These are phyloP conservation scores for Petrolisthes manimaculis DNA, from an alignment of 2,888 invertebrate species.

Conservation along the genomic window DNA sequence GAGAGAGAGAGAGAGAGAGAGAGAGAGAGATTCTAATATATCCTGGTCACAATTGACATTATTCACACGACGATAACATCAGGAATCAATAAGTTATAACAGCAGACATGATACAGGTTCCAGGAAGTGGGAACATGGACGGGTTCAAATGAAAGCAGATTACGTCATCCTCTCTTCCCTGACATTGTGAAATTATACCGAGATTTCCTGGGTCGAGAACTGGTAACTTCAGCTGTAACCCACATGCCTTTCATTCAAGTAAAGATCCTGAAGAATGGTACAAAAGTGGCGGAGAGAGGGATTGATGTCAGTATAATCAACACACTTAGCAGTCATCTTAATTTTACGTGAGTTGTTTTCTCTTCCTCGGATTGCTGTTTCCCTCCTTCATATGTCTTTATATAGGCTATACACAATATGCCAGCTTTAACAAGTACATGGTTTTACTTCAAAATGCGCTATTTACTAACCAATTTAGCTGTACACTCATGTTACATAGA, in stretches of 20 bases:
- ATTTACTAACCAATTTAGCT: too few relatives aligned
- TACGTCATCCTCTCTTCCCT: background rate
- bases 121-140: background rate
- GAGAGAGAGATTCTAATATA: too few relatives aligned
- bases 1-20: too few relatives aligned
- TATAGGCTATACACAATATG: background rate
- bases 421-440: too few relatives aligned
- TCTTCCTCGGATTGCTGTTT: too few relatives aligned
- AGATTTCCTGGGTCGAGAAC: background rate
- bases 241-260: slow-evolving; percentile 44
- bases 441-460: too few relatives aligned
- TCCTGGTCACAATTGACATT: too few relatives aligned
- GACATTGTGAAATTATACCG: background rate
- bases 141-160: background rate
- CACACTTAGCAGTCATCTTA: background rate
- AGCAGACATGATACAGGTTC: background rate
- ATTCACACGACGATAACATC: too few relatives aligned
- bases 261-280: background rate
- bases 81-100: too few relatives aligned
- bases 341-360: slow-evolving; percentile 12
- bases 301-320: slow-evolving; percentile 28
- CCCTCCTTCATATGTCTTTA: too few relatives aligned
- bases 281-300: background rate
- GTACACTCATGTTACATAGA: too few relatives aligned
- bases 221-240: background rate